Conservation (phyloP, 2,888 invertebrate genomes). For the Microplitis deprimator region DNA sequence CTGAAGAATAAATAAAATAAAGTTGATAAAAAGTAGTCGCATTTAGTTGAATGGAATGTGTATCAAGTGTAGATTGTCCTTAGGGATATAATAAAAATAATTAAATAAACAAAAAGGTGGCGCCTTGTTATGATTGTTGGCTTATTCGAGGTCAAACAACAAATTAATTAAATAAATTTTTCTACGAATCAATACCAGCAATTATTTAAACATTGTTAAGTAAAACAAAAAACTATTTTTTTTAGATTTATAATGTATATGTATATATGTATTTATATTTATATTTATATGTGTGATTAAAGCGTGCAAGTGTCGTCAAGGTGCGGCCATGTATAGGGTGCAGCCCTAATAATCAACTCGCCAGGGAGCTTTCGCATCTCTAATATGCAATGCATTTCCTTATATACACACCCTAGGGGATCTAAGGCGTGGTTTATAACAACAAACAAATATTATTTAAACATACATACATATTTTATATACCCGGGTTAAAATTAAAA, state of each 20-base stretch:
- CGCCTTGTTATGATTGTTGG: background rate
- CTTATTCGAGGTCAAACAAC: background rate
- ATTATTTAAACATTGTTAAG: too few relatives aligned
- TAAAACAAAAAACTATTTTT: too few relatives aligned
- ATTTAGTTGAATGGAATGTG: background rate
- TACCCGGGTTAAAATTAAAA: too few relatives aligned
- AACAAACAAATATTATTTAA: conserved; percentile 16
- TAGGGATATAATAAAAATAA: background rate
- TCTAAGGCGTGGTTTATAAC: background rate
- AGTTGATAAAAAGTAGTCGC: background rate
- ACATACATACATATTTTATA: conserved; percentile 6
- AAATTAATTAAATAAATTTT: background rate
- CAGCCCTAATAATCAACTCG: conserved; percentile 58
- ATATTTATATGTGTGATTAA: background rate
- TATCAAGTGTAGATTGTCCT: background rate
- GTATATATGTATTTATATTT: background rate
- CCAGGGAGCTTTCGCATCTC: conserved; percentile 32
- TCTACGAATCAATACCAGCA: background rate
- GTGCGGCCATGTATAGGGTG: conserved; percentile 61
- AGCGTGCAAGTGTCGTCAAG: conserved; percentile 46
- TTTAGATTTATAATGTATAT: background rate
- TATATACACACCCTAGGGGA: conserved; percentile 1
- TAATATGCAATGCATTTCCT: background rate
- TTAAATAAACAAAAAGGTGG: background rate
- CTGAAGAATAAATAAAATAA: background rate